Base-by-base conservation (phyloP, 2,888 invertebrate genomes). In the Drosophila birchii region DNA sequence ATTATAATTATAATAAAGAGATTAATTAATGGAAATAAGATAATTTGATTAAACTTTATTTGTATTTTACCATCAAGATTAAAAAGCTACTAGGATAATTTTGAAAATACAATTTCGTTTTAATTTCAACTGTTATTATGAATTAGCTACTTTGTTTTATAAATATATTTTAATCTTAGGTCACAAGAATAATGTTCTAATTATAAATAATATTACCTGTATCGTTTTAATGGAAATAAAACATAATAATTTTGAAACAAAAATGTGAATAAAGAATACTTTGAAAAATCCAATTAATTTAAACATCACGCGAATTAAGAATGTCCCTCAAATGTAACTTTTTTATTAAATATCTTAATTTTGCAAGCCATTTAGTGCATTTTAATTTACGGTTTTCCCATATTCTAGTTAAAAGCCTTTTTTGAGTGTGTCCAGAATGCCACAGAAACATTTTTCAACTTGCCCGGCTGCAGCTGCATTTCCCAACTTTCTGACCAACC, bases 401-500 rank as follows among this genome's bases (percentile, higher is more conserved):
- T 38, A 32, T 16, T 34, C 20, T 34, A 18, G 34, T 23, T 20
- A 34, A 51, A 5, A 16, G 14, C 49, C 16, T 51, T 51, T 16
- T 41, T 49, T 8, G 18, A 55, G 62, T 56, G 55, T 36, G 34
- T 36, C 9, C 5, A 7, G 16, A 49, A 54, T 57, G 57, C n/a
- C 36, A 26, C 34, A 29, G 34, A 43, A 58, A 56, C 45, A 49
- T 44, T 59, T 51, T 55, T 29, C 57, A 74, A 68, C 67, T 66
- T 56, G 49, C 44, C 55, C 49, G 44, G 55, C 43, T 45, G 66
- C 49, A 69, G 58, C 32, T 69, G 69, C 75, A 69, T 61, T 69
- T 61, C 54, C 53, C 59, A 74, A 73, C 74, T 73, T 73, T 72
- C 72, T 73, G 73, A 49, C 66, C 66, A 73, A 59, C 73, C 73